Percentiles rank a stretch among this genome's conserved stretches.
These are phyloP conservation scores for Smutsia gigantea DNA, from an alignment of 2,797 vertebrate genomes.

Conservation along the genomic window DNA sequence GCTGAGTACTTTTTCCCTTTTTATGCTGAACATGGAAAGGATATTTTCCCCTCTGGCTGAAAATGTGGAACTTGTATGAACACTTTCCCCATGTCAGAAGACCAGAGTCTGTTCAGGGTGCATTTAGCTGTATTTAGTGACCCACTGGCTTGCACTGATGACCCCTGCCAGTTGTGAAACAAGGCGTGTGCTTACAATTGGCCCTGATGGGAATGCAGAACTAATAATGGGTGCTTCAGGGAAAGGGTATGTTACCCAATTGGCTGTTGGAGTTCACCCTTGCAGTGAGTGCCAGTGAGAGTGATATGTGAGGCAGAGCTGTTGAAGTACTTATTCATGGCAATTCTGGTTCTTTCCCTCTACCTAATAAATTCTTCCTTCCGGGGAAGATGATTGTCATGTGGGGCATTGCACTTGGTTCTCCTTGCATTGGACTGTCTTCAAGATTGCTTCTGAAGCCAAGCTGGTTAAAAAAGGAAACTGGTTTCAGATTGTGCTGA, in stretches of 20 bases:
- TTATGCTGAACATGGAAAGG: slow-evolving; percentile 52
- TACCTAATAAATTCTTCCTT: not conserved
- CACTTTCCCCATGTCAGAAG: not conserved
- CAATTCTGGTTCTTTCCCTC: not conserved
- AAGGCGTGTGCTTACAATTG: not conserved
- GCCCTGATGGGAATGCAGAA: not conserved
- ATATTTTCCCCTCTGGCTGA: not conserved
- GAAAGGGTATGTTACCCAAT: not conserved
- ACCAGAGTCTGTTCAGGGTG: not conserved
- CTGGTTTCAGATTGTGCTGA: slow-evolving; percentile 76
- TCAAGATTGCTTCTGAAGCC: slow-evolving; percentile 48
- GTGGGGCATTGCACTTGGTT: not conserved
- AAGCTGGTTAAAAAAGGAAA: slow-evolving; percentile 70
- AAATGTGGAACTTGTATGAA: not conserved
- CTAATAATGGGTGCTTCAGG: not conserved
- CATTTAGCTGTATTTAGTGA: not conserved
- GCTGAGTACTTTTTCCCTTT: slow-evolving; percentile 43
- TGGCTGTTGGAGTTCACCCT: not conserved
- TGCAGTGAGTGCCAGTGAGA: not conserved
- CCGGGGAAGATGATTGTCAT: not conserved
- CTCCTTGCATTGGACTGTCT: slow-evolving; percentile 36
- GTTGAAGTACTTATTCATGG: not conserved
- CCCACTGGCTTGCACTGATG: not conserved
- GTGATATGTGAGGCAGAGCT: not conserved
- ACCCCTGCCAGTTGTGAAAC: not conserved